phyloP scores from a whole-genome alignment of 2,888 invertebrate species.

The Zygaena filipendulae region DNA sequence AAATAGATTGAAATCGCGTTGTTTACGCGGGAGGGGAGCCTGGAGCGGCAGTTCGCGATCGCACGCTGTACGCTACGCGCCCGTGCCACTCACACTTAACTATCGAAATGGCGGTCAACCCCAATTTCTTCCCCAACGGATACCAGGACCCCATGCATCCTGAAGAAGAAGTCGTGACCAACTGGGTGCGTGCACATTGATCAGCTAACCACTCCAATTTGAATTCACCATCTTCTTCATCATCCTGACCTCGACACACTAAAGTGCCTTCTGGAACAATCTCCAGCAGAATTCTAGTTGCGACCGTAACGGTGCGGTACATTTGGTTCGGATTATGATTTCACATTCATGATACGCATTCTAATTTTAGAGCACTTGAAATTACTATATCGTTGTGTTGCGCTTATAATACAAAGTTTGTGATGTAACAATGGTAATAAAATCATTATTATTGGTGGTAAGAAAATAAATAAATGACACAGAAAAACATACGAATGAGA shows the following conservation, averaged over 20 bases:
- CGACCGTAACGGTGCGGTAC: slow-evolving; percentile 17
- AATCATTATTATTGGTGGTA: slow-evolving; percentile 1
- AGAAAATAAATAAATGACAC: too few species aligned
- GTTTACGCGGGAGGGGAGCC: slow-evolving; percentile 55
- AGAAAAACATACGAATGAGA: too few species aligned
- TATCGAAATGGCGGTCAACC: slow-evolving; percentile 49
- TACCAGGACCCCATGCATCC: slow-evolving; percentile 64
- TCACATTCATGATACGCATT: too few species aligned
- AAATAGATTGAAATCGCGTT: slow-evolving; percentile 64
- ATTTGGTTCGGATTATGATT: slow-evolving; percentile 28
- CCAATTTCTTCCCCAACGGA: slow-evolving; percentile 63
- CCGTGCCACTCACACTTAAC: slow-evolving; percentile 35
- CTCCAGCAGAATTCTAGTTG: too few species aligned
- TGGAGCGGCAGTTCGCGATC: slow-evolving; percentile 55
- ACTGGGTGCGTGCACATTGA: slow-evolving; percentile 70
- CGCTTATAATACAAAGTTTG: slow-evolving; percentile 56
- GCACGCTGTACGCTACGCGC: slow-evolving; percentile 46
- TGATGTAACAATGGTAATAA: slow-evolving; percentile 42
- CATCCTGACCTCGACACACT: slow-evolving; percentile 1
- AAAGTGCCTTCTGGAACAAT: too few species aligned
- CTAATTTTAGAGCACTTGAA: slow-evolving; percentile 50
- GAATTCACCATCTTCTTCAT: slow-evolving; percentile 3
- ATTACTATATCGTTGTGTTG: slow-evolving; percentile 37
- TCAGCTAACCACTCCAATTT: slow-evolving; percentile 9
- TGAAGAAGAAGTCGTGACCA: slow-evolving; percentile 69